Percentiles rank a stretch among this genome's conserved stretches.
Evolutionary conservation across 2,797 vertebrate genomes (phyloP).

Genomic region (Myiotriccus ornatus): DNA sequence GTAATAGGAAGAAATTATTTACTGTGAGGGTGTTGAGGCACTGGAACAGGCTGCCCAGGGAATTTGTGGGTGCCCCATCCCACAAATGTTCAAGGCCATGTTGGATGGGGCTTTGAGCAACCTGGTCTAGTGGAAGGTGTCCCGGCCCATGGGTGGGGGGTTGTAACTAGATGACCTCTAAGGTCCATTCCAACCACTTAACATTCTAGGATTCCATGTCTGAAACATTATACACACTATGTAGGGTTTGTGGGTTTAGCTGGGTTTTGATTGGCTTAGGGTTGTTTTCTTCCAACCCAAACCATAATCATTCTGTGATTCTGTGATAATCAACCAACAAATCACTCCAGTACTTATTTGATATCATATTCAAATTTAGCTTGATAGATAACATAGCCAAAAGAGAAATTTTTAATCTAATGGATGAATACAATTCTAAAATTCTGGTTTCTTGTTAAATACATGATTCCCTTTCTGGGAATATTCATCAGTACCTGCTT

Average conservation of each 20-base stretch:
- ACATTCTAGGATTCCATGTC: neutral
- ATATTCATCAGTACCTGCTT: neutral
- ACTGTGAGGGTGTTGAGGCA: neutral
- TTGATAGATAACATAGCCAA: neutral
- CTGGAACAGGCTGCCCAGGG: neutral
- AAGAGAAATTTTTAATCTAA: neutral
- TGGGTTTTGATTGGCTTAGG: neutral
- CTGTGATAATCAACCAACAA: neutral
- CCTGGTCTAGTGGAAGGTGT: neutral
- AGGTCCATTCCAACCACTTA: neutral
- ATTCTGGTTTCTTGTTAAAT: neutral
- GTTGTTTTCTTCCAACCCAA: neutral
- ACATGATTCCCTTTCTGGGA: neutral
- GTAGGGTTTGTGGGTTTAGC: neutral
- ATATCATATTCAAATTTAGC: neutral
- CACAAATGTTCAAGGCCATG: neutral
- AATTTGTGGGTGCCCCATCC: neutral
- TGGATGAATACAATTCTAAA: neutral
- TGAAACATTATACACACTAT: fast-evolving
- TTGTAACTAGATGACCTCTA: neutral
- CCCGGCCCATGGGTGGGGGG: neutral
- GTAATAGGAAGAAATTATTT: neutral
- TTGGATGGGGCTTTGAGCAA: neutral
- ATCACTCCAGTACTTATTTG: neutral
- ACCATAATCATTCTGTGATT: neutral